Conservation (phyloP, 92 coral and sea anemone species). For the Paragorgia papillata region DNA sequence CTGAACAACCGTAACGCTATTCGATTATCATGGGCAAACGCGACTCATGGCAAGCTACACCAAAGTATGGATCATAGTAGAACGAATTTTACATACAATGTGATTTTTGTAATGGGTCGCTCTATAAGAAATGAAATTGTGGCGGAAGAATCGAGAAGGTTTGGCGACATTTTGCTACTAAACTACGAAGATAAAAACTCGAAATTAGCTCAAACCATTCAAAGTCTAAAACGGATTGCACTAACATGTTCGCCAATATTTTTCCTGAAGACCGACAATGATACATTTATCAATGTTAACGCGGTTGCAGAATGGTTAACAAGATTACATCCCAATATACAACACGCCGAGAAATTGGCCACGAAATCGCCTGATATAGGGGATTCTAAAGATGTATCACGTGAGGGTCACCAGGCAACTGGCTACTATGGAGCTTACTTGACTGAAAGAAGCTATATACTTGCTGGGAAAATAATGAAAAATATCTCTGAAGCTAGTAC, state of each 20-base stretch:
- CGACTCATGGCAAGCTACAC: background rate
- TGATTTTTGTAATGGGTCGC: constrained; percentile 19
- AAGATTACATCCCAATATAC: background rate
- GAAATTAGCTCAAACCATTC: background rate
- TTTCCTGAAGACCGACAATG: constrained; percentile 3
- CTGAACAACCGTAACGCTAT: constrained; percentile 17
- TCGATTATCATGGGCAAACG: constrained; percentile 32
- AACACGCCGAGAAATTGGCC: background rate
- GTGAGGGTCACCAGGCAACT: background rate
- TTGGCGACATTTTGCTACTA: constrained; percentile 26
- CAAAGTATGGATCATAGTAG: background rate
- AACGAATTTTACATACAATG: background rate
- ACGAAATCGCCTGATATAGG: background rate
- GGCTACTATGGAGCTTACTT: background rate
- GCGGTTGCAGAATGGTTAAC: constrained; percentile 4
- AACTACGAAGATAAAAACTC: background rate
- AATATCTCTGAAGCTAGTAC: constrained; percentile 15
- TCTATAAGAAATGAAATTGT: background rate
- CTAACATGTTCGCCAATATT: constrained; percentile 11
- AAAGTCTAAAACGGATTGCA: background rate
- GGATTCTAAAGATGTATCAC: background rate
- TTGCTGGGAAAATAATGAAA: constrained; percentile 18
- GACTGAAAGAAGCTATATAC: constrained; percentile 14
- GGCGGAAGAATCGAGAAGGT: constrained; percentile 19
- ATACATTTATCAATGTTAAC: constrained; percentile 7